These are phyloP conservation scores for Peromyscus leucopus DNA, from an alignment of 2,113 vertebrate genomes.

Conservation along the genomic window DNA sequence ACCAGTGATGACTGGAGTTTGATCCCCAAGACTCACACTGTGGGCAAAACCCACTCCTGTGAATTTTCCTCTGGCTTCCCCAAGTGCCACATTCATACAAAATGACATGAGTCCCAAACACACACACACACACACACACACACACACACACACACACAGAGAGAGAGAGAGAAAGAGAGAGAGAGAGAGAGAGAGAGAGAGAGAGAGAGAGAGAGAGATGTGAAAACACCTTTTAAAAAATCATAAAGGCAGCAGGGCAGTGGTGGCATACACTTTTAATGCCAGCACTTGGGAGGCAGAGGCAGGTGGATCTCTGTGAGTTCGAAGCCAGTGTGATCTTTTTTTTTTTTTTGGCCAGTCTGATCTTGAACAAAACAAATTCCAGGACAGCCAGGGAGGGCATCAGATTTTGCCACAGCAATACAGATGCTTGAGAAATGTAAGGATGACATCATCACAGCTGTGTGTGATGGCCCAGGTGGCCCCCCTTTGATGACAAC, in stretches of 20 bases:
- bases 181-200: too few relatives aligned
- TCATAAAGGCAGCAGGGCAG: not conserved
- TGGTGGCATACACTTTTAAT: not conserved
- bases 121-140: not conserved
- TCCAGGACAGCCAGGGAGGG: not conserved
- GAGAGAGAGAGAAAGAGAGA: too few relatives aligned
- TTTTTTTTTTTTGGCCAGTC: not conserved
- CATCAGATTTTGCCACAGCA: not conserved
- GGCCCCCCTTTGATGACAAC: not conserved
- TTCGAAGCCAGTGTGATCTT: not conserved
- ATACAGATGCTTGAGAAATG: not conserved
- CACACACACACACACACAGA: too few relatives aligned
- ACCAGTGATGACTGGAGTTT: not conserved
- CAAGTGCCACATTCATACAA: not conserved
- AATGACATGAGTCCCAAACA: not conserved
- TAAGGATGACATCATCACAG: not conserved
- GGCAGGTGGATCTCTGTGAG: not conserved
- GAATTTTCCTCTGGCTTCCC: not conserved
- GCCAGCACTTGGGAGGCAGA: not conserved
- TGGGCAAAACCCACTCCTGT: not conserved
- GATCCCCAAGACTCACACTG: not conserved
- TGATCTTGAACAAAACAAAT: not conserved
- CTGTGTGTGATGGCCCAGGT: not conserved
- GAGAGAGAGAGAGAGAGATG: too few relatives aligned
- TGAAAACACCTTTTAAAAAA: not conserved